Evolutionary conservation across 1,140 invertebrate genomes (phyloP).

Genomic region (Cydia amplana): DNA sequence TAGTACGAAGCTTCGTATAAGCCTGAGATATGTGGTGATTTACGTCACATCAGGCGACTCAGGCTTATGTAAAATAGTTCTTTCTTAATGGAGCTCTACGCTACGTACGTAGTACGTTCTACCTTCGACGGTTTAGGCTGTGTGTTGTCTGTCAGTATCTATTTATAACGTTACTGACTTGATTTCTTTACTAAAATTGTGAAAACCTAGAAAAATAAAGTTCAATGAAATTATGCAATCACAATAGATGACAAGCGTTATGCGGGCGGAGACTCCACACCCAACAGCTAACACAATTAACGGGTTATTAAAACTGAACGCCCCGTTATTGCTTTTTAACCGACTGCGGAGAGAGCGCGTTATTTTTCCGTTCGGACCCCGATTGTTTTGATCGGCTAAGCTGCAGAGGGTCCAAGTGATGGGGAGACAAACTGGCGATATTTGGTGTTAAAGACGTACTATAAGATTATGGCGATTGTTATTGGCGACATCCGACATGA

Average conservation of each 20-base stretch:
- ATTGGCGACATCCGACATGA: background rate
- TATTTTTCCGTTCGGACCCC: background rate
- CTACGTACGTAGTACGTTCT: too few species aligned
- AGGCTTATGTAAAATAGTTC: too few species aligned
- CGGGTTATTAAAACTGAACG: constrained; percentile 19
- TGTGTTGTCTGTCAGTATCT: too few species aligned
- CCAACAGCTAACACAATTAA: background rate
- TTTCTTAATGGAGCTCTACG: too few species aligned
- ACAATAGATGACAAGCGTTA: background rate
- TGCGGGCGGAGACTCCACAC: background rate
- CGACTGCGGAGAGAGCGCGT: background rate
- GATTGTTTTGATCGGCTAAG: background rate
- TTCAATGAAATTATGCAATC: constrained; percentile 1
- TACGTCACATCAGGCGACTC: too few species aligned
- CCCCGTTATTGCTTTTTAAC: constrained; percentile 12
- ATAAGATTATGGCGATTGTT: background rate
- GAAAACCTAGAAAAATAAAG: background rate
- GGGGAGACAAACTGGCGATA: background rate
- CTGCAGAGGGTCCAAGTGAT: background rate
- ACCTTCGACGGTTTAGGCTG: too few species aligned
- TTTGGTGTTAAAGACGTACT: background rate
- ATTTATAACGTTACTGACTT: too few species aligned
- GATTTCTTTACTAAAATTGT: too few species aligned
- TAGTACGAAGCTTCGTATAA: too few species aligned
- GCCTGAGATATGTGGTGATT: too few species aligned